A percentile compares a stretch with the other conserved stretches of the same genome.
phyloP scores from a whole-genome alignment of 2,888 invertebrate species.

The Rapana venosa region DNA sequence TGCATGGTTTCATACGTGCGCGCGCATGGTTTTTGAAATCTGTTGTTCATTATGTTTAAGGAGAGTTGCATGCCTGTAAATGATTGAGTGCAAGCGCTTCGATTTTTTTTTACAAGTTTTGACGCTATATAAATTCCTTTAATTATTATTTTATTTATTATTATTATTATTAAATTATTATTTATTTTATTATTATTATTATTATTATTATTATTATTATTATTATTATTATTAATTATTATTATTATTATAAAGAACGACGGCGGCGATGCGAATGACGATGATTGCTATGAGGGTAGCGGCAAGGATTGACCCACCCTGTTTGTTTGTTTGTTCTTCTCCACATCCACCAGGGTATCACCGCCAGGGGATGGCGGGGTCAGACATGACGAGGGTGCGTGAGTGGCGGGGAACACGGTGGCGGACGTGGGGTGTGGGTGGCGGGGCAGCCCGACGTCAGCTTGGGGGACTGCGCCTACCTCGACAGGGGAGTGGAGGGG shows the following conservation, averaged over 20 bases:
- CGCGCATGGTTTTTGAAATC: no score
- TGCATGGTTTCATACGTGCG: no score
- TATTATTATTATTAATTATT: background rate
- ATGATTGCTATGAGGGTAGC: no score
- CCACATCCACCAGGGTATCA: slow-evolving; percentile 21
- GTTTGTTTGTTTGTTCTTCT: background rate
- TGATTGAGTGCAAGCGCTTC: background rate
- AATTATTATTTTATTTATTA: no score
- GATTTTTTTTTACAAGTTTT: background rate
- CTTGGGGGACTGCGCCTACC: slow-evolving; percentile 57
- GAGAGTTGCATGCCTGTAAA: no score
- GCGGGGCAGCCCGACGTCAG: slow-evolving; percentile 53
- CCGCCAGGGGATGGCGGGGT: slow-evolving; percentile 6
- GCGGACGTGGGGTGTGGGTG: slow-evolving; percentile 64
- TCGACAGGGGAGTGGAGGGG: slow-evolving; percentile 29
- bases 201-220: no score
- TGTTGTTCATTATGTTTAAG: no score
- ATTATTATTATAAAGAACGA: background rate
- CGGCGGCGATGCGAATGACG: no score
- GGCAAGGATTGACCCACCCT: no score
- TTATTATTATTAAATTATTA: no score
- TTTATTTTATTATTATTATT: background rate
- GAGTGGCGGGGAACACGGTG: slow-evolving; percentile 57
- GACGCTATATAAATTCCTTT: background rate
- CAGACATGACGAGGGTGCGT: slow-evolving; percentile 49